Evolutionary conservation across 2,888 invertebrate species (phyloP).

Genomic region (Prenolepis imparis): DNA sequence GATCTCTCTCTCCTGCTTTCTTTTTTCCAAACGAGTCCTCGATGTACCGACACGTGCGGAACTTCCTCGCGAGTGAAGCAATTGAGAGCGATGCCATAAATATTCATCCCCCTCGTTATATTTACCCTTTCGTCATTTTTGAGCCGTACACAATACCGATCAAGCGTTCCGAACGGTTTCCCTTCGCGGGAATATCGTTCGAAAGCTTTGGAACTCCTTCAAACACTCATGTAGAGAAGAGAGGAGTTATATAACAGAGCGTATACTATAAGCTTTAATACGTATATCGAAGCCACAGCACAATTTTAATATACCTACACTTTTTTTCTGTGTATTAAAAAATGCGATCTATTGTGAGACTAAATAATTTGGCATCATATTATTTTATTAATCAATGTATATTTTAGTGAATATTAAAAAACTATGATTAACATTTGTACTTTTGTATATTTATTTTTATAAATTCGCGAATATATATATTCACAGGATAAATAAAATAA

Average conservation of each 20-base stretch:
- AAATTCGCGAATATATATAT: neutral
- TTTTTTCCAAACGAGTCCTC: conserved; percentile 39
- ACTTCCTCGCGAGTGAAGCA: conserved; percentile 56
- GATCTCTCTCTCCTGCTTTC: neutral
- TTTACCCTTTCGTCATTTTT: conserved; percentile 74
- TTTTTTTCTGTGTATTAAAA: neutral
- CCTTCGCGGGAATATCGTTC: conserved; percentile 62
- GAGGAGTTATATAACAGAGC: conserved; percentile 53
- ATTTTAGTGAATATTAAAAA: conserved; percentile 32
- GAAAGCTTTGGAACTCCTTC: conserved; percentile 61
- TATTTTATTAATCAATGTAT: conserved; percentile 9
- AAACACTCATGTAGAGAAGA: conserved; percentile 52
- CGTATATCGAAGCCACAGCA: conserved; percentile 5
- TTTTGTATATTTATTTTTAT: neutral
- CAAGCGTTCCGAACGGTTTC: conserved; percentile 61
- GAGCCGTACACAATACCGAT: conserved; percentile 60
- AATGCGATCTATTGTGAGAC: neutral
- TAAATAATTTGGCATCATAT: neutral
- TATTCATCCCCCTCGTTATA: conserved; percentile 78
- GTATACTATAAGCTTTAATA: conserved; percentile 54
- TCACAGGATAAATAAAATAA: neutral
- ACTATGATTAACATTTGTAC: neutral
- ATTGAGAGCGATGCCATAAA: conserved; percentile 73
- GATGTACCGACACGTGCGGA: conserved; percentile 57
- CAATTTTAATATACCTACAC: neutral